Evolutionary conservation across 2,888 invertebrate genomes (phyloP).

Genomic region (Phaedon cochleariae): DNA sequence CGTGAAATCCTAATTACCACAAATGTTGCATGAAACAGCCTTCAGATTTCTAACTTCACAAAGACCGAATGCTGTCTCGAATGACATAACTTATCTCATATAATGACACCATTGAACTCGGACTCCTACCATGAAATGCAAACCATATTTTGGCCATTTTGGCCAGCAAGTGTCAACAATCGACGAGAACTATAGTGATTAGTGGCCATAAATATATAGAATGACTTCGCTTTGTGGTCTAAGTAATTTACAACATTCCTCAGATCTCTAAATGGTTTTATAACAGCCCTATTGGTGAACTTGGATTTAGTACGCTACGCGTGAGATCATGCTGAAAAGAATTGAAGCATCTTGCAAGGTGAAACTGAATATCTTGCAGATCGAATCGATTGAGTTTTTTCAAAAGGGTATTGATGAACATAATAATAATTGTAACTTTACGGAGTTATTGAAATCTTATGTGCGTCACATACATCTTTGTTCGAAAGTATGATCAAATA

Average conservation of each 20-base stretch:
- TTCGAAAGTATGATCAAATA: too few species aligned
- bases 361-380: neutral
- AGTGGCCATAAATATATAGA: constrained; percentile 20
- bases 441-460: too few species aligned
- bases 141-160: constrained; percentile 8
- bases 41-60: neutral
- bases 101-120: neutral
- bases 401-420: neutral
- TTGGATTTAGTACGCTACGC: constrained; percentile 19
- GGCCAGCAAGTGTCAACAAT: constrained; percentile 20
- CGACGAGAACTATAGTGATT: constrained; percentile 11
- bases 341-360: neutral
- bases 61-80: neutral
- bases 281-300: constrained; percentile 11
- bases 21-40: neutral
- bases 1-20: neutral
- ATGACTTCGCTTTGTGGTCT: constrained; percentile 14
- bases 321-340: constrained; percentile 3
- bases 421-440: too few species aligned
- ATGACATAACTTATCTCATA: constrained; percentile 12
- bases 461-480: too few species aligned
- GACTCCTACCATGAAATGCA: constrained; percentile 15
- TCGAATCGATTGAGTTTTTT: neutral
- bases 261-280: constrained; percentile 22
- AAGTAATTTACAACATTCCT: constrained; percentile 17